Base-by-base conservation (phyloP, 1,140 invertebrate species). In the Anastrepha obliqua region DNA sequence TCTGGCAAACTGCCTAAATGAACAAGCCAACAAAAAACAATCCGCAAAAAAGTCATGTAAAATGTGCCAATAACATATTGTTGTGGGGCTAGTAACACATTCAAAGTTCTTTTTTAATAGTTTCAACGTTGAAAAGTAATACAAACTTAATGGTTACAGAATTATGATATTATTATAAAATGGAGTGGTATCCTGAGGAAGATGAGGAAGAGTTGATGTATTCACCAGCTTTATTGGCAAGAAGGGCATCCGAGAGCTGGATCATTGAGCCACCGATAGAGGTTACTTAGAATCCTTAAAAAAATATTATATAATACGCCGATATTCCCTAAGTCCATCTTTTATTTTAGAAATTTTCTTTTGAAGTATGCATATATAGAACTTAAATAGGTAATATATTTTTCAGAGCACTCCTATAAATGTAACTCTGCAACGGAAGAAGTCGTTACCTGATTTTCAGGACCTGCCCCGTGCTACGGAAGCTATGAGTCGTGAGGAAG, bases 401-500 rank as follows among this genome's bases (percentile, higher is more conserved):
- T 87, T 94, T 88, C 94, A 97, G 96, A 96, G 95, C 93, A 93
- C 96, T 91, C 96, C 96, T 90, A 95, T 95, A 88, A 94, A 95
- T 89, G 95, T 95, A 91, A 95, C 96, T 90, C 94, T 98, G 90
- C 96, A 97, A 95, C 95, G 98, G 90, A 98, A 99, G 95, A 98
- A 98, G 95, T 98, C 98, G 90, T 95, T 99, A 94, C 99, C 99
- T 29, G 98, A 99, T 94, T 97, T 97, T 91, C 97, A 96, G 88
- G 96, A 96, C 86, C 95, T 97, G 92, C 97, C 97, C 44, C 95
- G 95, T 87, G 95, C 96, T 88, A 96, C 96, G 6, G 96, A 96
- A 87, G 95, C 97, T 60, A 97, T 99, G 96, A 97, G 97, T 15
- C 95, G 99, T 86, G 98, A 99, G 94, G 98, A 99, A 94, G 98